Evolutionary conservation across 2,113 vertebrate genomes (phyloP), one percentile per base, ranked within the genome.

Genomic region (Phocoena sinus): DNA sequence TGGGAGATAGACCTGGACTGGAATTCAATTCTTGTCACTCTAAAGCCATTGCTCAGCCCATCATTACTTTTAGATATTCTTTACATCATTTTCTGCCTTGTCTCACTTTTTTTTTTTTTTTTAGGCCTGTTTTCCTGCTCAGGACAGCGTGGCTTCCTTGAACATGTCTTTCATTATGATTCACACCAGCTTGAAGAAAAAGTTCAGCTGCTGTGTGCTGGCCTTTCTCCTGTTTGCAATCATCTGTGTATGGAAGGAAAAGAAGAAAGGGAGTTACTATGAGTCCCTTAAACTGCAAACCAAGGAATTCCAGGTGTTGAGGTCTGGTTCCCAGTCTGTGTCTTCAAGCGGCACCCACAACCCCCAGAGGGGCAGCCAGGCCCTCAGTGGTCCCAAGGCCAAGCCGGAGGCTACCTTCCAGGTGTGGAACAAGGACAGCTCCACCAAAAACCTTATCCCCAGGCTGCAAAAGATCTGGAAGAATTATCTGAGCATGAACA

Each of bases 351-450:
- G 11, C 62, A 79, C 65, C 25, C 77, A 93, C 28, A 90, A 77
- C 25, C 86, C 88, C 89, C 62, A 71, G 5, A 97, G 65, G 76
- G 58, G 6, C 71, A 85, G 12, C 84, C 93, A 82, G 5, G 4
- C 67, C 68, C 76, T 86, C 15, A 94, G 31, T n/a, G 67, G 3
- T 18, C 31, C 74, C 60, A 98, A 98, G 41, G 23, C 68, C 73
- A 97, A 97, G 71, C 65, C 18, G 38, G 96, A 96, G 36, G 7
- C 47, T 14, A 2, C 71, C 58, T 44, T 98, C 92, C 98, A 97
- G 28, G 98, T 99, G 73, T 99, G 99, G 99, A 97, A 99, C 95
- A 98, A 99, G 76, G 94, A 99, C 92, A 99, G 98, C 96, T 98
- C 98, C 88, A 99, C 98, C 68, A 98, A 95, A 96, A 98, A 98